Base-by-base conservation (phyloP, 1,140 invertebrate species). In the Drosophila sturtevanti region DNA sequence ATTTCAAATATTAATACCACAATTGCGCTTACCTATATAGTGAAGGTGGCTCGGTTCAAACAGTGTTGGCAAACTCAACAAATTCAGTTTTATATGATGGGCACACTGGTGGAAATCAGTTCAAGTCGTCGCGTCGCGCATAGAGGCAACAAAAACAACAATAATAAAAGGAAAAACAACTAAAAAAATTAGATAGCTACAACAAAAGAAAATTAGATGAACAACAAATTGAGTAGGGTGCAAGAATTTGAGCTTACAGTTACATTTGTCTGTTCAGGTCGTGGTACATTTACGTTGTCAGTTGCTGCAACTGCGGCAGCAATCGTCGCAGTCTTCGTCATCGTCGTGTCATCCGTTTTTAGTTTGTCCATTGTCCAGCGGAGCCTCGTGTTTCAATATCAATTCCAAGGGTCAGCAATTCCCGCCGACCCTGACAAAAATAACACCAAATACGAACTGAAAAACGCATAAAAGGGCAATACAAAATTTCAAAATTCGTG, bases 351-450 rank as follows among this genome's bases (percentile, higher is more conserved):
- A 48, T 48, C 41, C 41, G 41, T 48, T 48, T 44, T 48, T 44
- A 44, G 16, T 9, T 48, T 48, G 41, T 48, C 18, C 58, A 34
- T 41, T 61, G 34, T 61, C 38, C 34, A 61, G 38, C 21, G 22
- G 34, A 61, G 34, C 38, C 58, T 38, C 34, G 58, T 37, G 21
- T 37, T 35, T 41, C n/a, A 61, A 61, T 48, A 61, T 61, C 35
- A 37, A 27, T 16, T 60, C 11, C 18, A n/a, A 16, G 58, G 31
- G 34, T 27, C 56, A 59, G 14, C 35, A 35, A 37, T 37, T 27
- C 54, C 54, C 41, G 7, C n/a, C 24, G 6, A 1, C 11, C 21
- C 27, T n/a, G 27, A 24, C 7, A n/a, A 7, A 0, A 24, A 11
- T 14, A 27, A n/a, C n/a, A 14, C 9, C 24, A 34, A 55, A 31